Evolutionary conservation across 2,888 invertebrate genomes (phyloP).

Genomic region (Gerris lacustris): DNA sequence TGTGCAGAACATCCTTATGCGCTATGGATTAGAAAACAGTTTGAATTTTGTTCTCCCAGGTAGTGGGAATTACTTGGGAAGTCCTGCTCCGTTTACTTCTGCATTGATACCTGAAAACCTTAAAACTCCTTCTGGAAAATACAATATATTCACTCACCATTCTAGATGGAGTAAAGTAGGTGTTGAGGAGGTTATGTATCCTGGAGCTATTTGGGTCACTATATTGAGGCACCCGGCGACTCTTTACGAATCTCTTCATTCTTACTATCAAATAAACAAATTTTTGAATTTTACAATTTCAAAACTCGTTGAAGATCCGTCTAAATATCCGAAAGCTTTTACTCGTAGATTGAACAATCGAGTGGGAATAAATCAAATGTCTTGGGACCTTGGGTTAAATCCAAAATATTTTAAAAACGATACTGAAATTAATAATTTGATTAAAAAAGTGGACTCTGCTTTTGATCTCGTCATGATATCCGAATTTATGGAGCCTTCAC

Average conservation of each 20-base stretch:
- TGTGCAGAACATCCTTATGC: slow-evolving; percentile 30
- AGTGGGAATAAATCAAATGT: slow-evolving; percentile 31
- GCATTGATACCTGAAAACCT: slow-evolving; percentile 22
- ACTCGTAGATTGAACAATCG: slow-evolving; percentile 7
- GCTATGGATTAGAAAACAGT: slow-evolving; percentile 25
- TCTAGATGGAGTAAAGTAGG: slow-evolving; percentile 25
- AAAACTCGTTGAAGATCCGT: slow-evolving; percentile 17
- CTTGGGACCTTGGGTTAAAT: slow-evolving; percentile 28
- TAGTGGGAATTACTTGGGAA: slow-evolving; percentile 28
- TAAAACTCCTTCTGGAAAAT: slow-evolving; percentile 23
- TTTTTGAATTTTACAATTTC: slow-evolving; percentile 20
- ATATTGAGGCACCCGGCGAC: slow-evolving; percentile 28
- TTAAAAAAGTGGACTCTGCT: slow-evolving; percentile 27
- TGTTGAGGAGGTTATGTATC: slow-evolving; percentile 28
- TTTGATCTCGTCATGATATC: slow-evolving; percentile 31
- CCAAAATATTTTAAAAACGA: slow-evolving; percentile 18
- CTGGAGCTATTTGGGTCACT: slow-evolving; percentile 26
- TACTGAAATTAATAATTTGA: slow-evolving; percentile 23
- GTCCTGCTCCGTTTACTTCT: slow-evolving; percentile 23
- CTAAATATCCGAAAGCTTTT: neutral
- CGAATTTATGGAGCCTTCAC: slow-evolving; percentile 30
- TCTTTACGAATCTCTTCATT: slow-evolving; percentile 28
- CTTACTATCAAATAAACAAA: slow-evolving; percentile 25
- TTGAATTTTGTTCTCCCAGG: slow-evolving; percentile 28
- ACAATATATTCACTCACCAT: slow-evolving; percentile 31